These are phyloP conservation scores for Laterallus jamaicensis DNA, from an alignment of 2,113 vertebrate species.

Conservation along the genomic window DNA sequence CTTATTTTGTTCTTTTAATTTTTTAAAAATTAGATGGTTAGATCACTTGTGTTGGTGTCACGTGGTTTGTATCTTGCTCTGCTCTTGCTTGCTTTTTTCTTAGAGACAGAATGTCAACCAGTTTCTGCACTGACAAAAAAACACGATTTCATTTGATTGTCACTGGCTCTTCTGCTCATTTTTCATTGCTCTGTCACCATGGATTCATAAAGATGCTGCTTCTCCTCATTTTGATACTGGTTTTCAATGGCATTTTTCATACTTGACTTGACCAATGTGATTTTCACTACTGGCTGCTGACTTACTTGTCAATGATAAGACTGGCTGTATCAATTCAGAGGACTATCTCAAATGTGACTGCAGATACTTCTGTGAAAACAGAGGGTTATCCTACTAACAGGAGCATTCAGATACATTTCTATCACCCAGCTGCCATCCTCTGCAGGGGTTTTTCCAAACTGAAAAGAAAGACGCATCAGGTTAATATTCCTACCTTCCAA, in stretches of 20 bases:
- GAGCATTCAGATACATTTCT: neutral
- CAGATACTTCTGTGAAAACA: neutral
- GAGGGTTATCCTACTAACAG: neutral
- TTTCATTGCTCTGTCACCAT: neutral
- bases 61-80: neutral
- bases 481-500: constrained; percentile 90
- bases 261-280: neutral
- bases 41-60: neutral
- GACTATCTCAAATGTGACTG: neutral
- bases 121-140: neutral
- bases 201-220: neutral
- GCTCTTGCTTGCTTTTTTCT: neutral
- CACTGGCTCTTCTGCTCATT: neutral
- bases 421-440: neutral
- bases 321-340: neutral
- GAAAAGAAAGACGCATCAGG: neutral
- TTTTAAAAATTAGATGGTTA: neutral
- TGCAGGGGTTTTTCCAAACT: neutral
- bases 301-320: neutral
- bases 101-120: neutral
- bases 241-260: neutral
- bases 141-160: neutral
- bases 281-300: neutral
- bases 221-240: neutral
- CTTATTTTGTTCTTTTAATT: neutral